Percentiles rank a stretch among this genome's conserved stretches.
phyloP scores from a whole-genome alignment of 2,113 vertebrate species.

The Bubo scandiacus region DNA sequence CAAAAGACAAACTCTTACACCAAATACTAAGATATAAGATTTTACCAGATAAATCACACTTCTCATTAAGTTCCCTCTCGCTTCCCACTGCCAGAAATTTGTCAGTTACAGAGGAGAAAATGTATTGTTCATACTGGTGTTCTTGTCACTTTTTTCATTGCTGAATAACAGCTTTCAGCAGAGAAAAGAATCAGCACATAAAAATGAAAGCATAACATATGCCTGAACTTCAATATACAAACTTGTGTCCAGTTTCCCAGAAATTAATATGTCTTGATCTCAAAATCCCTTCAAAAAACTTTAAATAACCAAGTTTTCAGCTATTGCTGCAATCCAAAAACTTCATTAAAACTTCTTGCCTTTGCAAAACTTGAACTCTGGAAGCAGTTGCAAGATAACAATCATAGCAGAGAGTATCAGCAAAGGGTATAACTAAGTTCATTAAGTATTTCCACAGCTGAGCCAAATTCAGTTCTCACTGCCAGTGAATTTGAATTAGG shows the following conservation, averaged over 20 bases:
- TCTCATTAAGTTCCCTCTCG: background rate
- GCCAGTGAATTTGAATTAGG: background rate
- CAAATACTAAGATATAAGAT: background rate
- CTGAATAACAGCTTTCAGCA: background rate
- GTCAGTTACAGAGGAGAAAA: background rate
- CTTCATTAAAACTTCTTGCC: conserved; percentile 28
- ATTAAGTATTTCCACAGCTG: background rate
- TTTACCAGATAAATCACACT: background rate
- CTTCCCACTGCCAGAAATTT: background rate
- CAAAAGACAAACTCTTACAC: background rate
- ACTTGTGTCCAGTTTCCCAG: background rate
- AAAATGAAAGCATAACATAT: background rate
- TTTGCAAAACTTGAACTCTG: background rate
- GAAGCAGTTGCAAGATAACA: background rate
- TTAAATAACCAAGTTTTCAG: background rate
- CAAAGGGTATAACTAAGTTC: background rate
- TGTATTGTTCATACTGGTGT: background rate
- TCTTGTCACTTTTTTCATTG: background rate
- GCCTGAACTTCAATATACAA: background rate
- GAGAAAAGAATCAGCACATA: background rate
- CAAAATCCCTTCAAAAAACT: background rate
- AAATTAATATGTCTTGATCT: conserved; percentile 6
- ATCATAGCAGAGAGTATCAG: background rate
- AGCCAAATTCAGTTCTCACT: background rate
- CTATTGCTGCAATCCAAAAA: background rate